These are phyloP conservation scores for Rhagonycha lutea DNA, from an alignment of 2,888 invertebrate genomes.

Conservation along the genomic window DNA sequence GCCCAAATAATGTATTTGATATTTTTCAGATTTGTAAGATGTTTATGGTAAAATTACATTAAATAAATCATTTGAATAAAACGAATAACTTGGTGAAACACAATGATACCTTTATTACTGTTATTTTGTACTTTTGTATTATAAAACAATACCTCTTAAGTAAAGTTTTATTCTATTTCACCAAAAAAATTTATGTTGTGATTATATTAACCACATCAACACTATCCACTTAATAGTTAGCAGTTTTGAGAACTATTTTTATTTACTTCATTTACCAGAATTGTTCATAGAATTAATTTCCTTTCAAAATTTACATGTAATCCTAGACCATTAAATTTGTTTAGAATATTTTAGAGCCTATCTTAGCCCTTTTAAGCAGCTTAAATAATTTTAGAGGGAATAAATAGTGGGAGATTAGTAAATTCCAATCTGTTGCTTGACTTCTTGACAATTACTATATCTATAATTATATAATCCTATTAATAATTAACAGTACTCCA, in stretches of 20 bases:
- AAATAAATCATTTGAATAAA: neutral
- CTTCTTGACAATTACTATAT: constrained; percentile 7
- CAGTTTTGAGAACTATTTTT: neutral
- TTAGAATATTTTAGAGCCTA: constrained; percentile 1
- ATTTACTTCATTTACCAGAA: neutral
- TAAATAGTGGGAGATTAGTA: constrained; percentile 2
- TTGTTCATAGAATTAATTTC: neutral
- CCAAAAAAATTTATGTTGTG: no score
- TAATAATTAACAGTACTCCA: constrained; percentile 14
- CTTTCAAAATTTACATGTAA: constrained; percentile 3
- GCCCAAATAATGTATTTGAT: constrained; percentile 37
- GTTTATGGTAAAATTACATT: neutral
- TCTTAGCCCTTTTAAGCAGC: constrained; percentile 6
- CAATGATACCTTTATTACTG: neutral
- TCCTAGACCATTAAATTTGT: constrained; percentile 4
- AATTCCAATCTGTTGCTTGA: constrained; percentile 6
- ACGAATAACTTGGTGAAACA: neutral
- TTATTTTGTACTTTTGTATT: neutral
- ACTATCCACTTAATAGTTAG: neutral
- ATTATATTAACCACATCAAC: neutral
- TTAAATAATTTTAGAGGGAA: constrained; percentile 13
- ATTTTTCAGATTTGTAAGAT: constrained; percentile 1
- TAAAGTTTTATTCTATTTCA: no score
- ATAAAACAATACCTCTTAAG: no score
- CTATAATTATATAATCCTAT: constrained; percentile 17